Percentiles rank a stretch among this genome's conserved stretches.
phyloP scores from a whole-genome alignment of 1,140 invertebrate species.

The Trialeurodes vaporariorum region DNA sequence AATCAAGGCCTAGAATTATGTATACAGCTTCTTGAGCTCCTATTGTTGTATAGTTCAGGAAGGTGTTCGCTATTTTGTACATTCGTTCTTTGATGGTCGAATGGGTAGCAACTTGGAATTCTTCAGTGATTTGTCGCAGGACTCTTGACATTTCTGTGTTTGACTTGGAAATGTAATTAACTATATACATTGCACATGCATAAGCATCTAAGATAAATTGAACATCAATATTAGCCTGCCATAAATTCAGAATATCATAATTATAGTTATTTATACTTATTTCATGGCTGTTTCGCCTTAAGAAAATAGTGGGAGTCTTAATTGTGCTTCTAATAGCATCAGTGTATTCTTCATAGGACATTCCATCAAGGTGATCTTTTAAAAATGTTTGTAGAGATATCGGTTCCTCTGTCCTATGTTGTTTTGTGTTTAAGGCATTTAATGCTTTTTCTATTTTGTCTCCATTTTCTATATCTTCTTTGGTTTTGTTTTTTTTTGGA shows the following conservation, averaged over 20 bases:
- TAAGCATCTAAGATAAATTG: slow-evolving; percentile 26
- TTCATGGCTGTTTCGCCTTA: slow-evolving; percentile 9
- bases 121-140: slow-evolving; percentile 17
- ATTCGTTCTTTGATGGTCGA: slow-evolving; percentile 20
- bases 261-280: slow-evolving; percentile 26
- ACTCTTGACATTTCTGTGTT: slow-evolving; percentile 23
- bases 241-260: slow-evolving; percentile 19
- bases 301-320: slow-evolving; percentile 7
- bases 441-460: neutral
- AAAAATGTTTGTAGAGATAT: neutral
- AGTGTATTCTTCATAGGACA: slow-evolving; percentile 4
- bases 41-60: slow-evolving; percentile 27
- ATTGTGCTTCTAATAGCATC: slow-evolving; percentile 5
- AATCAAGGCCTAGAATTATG: slow-evolving; percentile 20
- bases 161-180: slow-evolving; percentile 26
- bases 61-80: slow-evolving; percentile 23
- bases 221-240: slow-evolving; percentile 26
- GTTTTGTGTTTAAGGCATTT: neutral
- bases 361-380: neutral
- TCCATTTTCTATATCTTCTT: neutral
- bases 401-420: neutral
- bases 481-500: neutral
- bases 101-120: slow-evolving; percentile 19
- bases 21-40: slow-evolving; percentile 29
- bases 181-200: slow-evolving; percentile 22